These are phyloP conservation scores for Leptocoma aspasia DNA, from an alignment of 2,113 vertebrate species.

Conservation along the genomic window DNA sequence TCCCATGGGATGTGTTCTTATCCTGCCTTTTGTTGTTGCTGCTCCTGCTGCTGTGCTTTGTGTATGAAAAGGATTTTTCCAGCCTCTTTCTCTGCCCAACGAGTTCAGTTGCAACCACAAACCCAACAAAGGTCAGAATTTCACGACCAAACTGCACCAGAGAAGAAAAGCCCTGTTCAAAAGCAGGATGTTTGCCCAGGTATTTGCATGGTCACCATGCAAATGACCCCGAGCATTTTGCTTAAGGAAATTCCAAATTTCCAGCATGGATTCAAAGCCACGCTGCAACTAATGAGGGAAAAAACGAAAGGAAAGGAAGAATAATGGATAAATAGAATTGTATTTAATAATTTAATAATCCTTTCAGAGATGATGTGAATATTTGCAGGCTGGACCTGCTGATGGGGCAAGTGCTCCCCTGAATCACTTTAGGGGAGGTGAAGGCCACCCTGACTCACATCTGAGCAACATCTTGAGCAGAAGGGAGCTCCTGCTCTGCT, in stretches of 20 bases:
- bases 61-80: neutral
- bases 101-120: neutral
- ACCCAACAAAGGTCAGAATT: neutral
- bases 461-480: neutral
- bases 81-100: neutral
- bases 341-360: neutral
- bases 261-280: neutral
- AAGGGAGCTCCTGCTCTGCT: neutral
- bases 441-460: neutral
- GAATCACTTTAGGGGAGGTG: neutral
- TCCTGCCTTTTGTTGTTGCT: neutral
- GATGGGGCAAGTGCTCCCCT: neutral
- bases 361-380: neutral
- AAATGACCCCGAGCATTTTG: neutral
- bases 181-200: neutral
- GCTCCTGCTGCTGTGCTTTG: neutral
- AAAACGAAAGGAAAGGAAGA: neutral
- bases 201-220: slow-evolving; percentile 24
- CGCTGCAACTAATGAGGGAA: accelerated
- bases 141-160: neutral
- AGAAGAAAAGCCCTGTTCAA: neutral
- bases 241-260: slow-evolving; percentile 4
- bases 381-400: neutral
- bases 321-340: neutral
- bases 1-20: neutral